Evolutionary conservation across 2,113 vertebrate species (phyloP).

Genomic region (Nanorana parkeri): DNA sequence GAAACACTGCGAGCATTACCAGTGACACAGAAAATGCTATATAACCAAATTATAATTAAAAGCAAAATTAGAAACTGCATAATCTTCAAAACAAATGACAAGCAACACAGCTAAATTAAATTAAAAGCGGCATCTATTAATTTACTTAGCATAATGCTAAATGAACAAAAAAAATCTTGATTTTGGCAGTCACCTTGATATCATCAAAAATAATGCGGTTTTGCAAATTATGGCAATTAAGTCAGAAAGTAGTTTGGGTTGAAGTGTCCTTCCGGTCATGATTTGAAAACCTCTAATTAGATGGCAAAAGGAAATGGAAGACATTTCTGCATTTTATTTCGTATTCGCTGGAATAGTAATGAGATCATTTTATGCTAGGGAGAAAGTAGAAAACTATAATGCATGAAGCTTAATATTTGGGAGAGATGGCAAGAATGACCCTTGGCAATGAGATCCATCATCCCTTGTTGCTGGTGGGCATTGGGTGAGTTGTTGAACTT

Average conservation of each 20-base stretch:
- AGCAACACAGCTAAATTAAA: constrained; percentile 32
- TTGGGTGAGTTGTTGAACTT: constrained; percentile 41
- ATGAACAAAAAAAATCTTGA: constrained; percentile 33
- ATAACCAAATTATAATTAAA: constrained; percentile 34
- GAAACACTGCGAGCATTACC: not conserved
- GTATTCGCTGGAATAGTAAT: constrained; percentile 37
- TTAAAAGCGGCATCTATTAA: constrained; percentile 35
- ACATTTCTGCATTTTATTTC: constrained; percentile 10
- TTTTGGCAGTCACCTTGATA: constrained; percentile 36
- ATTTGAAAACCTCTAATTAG: constrained; percentile 50
- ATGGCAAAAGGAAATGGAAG: not conserved
- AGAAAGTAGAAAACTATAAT: constrained; percentile 23
- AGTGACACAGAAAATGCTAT: constrained; percentile 21
- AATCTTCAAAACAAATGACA: constrained; percentile 39
- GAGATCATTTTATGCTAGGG: constrained; percentile 24
- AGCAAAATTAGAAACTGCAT: constrained; percentile 42
- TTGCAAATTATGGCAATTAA: constrained; percentile 52
- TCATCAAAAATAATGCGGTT: constrained; percentile 46
- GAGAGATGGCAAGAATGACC: constrained; percentile 28
- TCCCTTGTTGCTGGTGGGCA: constrained; percentile 21
- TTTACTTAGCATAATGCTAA: constrained; percentile 41
- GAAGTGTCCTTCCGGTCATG: constrained; percentile 47
- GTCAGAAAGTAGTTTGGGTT: constrained; percentile 32
- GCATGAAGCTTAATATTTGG: constrained; percentile 18
- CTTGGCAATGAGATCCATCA: constrained; percentile 24